Percentiles rank a stretch among this genome's conserved stretches.
phyloP scores from a whole-genome alignment of 1,140 invertebrate species.

The Thereuonema tuberculata region DNA sequence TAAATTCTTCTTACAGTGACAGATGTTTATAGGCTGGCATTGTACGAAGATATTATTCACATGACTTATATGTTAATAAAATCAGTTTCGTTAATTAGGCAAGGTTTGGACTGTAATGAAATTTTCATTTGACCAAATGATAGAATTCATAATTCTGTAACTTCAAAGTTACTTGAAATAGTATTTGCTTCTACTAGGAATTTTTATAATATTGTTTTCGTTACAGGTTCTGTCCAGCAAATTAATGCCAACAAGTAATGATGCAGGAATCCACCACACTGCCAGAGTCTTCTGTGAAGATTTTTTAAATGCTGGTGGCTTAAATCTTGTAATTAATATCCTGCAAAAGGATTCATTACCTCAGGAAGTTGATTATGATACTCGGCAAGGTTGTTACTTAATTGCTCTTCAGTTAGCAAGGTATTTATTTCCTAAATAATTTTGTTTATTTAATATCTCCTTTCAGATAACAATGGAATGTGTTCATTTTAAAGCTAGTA shows the following conservation, averaged over 20 bases:
- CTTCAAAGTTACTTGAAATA: no score
- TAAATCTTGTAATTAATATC: slow-evolving; percentile 33
- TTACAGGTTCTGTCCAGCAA: slow-evolving; percentile 37
- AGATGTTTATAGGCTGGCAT: no score
- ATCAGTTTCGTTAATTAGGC: no score
- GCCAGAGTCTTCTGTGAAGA: slow-evolving; percentile 34
- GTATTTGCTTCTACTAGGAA: no score
- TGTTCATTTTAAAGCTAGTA: no score
- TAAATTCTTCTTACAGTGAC: no score
- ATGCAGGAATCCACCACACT: slow-evolving; percentile 27
- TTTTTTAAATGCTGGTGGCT: slow-evolving; percentile 35
- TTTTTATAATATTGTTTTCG: slow-evolving; percentile 9
- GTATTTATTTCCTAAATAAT: no score
- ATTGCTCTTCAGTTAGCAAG: slow-evolving; percentile 36
- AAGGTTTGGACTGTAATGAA: not conserved
- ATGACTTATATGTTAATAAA: no score
- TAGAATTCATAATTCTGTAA: no score
- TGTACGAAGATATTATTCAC: no score
- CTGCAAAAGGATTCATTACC: slow-evolving; percentile 36
- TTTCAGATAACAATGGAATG: no score
- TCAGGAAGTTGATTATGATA: slow-evolving; percentile 36
- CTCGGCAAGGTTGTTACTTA: slow-evolving; percentile 37
- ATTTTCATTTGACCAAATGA: slow-evolving; percentile 8
- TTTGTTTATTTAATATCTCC: no score
- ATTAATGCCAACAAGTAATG: slow-evolving; percentile 34